These are phyloP conservation scores for Mystacornis crossleyi DNA, from an alignment of 2,113 vertebrate genomes.

Conservation along the genomic window DNA sequence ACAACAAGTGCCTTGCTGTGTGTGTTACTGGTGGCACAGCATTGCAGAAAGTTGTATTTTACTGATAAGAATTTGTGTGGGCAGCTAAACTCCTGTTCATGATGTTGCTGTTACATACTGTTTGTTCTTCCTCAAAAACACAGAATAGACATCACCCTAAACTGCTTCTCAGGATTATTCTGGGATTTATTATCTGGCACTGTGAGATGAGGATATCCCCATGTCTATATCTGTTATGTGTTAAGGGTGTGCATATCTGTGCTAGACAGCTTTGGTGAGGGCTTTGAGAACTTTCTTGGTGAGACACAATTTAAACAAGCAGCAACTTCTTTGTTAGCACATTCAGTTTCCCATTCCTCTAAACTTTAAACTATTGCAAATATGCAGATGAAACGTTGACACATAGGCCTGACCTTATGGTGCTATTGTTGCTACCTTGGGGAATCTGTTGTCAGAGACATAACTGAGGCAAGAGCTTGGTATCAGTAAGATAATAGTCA, in stretches of 20 bases:
- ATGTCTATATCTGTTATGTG: not conserved
- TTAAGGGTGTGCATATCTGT: not conserved
- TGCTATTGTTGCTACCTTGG: rapidly evolving
- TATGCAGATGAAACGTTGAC: not conserved
- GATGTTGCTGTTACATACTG: not conserved
- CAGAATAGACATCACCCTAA: not conserved
- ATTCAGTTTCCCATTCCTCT: not conserved
- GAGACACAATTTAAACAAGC: not conserved
- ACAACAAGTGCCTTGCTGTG: not conserved
- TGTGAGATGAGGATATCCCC: not conserved
- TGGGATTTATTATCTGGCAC: not conserved
- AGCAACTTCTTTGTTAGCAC: not conserved
- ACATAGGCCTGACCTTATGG: rapidly evolving
- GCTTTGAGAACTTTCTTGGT: not conserved
- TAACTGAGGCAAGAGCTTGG: not conserved
- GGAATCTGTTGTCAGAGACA: not conserved
- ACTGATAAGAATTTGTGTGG: not conserved
- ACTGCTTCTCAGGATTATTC: not conserved
- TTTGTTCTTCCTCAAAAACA: not conserved
- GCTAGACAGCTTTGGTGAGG: not conserved
- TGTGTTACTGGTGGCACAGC: not conserved
- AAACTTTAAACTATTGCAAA: not conserved
- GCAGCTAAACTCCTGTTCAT: not conserved
- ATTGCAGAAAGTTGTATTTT: not conserved
- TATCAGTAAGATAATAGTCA: not conserved